A percentile compares a stretch with the other conserved stretches of the same genome.
Conservation (phyloP, 2,797 vertebrate genomes). For the Phylloscopus collybita region DNA sequence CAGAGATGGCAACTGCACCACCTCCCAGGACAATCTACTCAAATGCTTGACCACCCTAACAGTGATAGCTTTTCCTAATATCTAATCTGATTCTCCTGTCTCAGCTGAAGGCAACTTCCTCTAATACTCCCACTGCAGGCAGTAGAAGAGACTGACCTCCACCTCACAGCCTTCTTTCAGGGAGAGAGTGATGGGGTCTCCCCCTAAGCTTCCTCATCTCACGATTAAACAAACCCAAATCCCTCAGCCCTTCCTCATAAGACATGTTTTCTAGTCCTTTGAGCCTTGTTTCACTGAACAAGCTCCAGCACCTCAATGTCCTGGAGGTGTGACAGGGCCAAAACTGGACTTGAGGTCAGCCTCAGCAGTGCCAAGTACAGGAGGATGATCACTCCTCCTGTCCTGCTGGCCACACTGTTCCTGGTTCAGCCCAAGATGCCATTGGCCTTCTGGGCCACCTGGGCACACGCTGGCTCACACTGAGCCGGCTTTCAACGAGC, state of each 20-base stretch:
- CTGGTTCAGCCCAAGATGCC: neutral
- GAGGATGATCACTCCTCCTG: neutral
- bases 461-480: neutral
- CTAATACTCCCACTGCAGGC: neutral
- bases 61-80: neutral
- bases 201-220: neutral
- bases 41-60: neutral
- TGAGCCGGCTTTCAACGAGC: neutral
- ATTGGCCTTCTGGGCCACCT: neutral
- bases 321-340: neutral
- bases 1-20: neutral
- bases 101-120: neutral
- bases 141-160: fast-evolving
- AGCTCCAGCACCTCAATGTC: neutral
- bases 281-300: neutral
- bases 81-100: neutral
- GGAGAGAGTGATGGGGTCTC: neutral
- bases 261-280: neutral
- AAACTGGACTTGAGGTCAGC: neutral
- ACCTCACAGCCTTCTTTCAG: neutral
- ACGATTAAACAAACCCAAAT: neutral
- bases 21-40: neutral
- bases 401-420: neutral
- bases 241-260: neutral
- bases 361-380: neutral